A percentile compares a stretch with the other conserved stretches of the same genome.
phyloP scores from a whole-genome alignment of 2,888 invertebrate genomes.

The Lucinisca nassula region DNA sequence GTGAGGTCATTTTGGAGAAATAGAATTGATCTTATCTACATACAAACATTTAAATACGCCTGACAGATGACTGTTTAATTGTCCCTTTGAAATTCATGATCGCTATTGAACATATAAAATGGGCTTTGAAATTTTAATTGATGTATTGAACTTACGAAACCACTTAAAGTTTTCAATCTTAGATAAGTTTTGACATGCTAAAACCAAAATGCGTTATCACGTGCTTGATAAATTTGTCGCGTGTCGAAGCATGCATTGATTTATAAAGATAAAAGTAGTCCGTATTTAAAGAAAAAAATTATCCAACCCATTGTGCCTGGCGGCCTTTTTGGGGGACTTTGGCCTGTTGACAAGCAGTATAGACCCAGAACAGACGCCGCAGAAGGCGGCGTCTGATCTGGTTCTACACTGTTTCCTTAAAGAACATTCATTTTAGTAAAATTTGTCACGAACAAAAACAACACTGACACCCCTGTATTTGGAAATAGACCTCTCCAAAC shows the following conservation, averaged over 20 bases:
- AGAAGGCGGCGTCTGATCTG: neutral
- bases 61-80: neutral
- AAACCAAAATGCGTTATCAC: neutral
- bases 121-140: conserved; percentile 9
- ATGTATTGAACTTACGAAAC: neutral
- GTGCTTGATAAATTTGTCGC: conserved; percentile 21
- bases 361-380: neutral
- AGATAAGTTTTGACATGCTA: neutral
- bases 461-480: too few species aligned
- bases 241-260: conserved; percentile 47
- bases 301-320: too few species aligned
- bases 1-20: neutral
- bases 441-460: too few species aligned
- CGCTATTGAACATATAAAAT: neutral
- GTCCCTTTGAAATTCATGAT: neutral
- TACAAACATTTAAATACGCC: neutral
- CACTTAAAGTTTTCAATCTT: neutral
- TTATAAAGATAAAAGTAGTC: too few species aligned
- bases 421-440: too few species aligned
- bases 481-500: too few species aligned
- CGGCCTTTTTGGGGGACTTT: neutral
- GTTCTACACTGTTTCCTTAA: neutral
- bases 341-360: neutral
- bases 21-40: neutral
- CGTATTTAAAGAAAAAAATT: too few species aligned